phyloP scores from a whole-genome alignment of 2,113 vertebrate species.

The Tor tambroides region DNA sequence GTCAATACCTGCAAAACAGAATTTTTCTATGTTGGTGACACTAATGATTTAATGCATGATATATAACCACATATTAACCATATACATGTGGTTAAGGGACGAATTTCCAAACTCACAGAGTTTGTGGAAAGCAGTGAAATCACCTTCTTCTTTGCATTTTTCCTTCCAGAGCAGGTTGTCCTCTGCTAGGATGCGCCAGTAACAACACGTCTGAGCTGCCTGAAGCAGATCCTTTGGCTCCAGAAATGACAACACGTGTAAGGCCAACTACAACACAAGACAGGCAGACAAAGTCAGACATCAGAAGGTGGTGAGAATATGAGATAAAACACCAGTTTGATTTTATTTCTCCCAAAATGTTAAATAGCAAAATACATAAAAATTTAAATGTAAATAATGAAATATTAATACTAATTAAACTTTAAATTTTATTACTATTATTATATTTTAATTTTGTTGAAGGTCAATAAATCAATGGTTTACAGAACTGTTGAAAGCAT shows the following conservation, averaged over 20 bases:
- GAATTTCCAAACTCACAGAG: background rate
- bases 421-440: no score
- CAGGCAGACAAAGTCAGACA: slow-evolving; percentile 13
- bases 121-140: slow-evolving; percentile 53
- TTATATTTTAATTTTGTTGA: no score
- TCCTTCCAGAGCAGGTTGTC: slow-evolving; percentile 99
- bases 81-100: background rate
- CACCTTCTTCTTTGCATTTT: slow-evolving; percentile 98
- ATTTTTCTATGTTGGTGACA: background rate
- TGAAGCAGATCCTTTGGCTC: slow-evolving; percentile 99
- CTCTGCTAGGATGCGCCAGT: slow-evolving; percentile 98
- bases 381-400: no score
- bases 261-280: slow-evolving; percentile 82
- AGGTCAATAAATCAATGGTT: no score
- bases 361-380: no score
- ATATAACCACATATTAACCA: no score
- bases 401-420: no score
- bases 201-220: slow-evolving; percentile 97
- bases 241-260: slow-evolving; percentile 98
- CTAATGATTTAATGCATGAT: background rate
- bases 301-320: no score
- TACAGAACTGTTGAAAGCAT: no score
- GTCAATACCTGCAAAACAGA: slow-evolving; percentile 85
- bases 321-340: no score
- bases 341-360: no score